Conservation (phyloP, 2,797 vertebrate species). For the Artibeus lituratus region DNA sequence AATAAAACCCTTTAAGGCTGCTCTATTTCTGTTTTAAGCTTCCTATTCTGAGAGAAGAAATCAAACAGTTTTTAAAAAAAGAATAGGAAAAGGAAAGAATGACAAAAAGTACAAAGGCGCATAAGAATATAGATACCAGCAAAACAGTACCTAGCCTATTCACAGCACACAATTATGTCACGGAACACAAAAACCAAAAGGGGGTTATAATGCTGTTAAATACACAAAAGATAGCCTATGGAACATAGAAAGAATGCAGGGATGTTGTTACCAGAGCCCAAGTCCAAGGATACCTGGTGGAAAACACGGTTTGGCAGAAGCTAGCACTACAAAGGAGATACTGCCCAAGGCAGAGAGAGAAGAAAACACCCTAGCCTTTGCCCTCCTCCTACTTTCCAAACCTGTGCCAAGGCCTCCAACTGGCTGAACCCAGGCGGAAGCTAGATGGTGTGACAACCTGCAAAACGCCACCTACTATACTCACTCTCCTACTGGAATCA, state of each 20-base stretch:
- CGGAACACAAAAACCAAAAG: neutral
- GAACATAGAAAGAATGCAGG: neutral
- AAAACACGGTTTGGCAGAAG: neutral
- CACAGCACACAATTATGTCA: neutral
- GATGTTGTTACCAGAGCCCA: neutral
- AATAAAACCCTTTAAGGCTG: neutral
- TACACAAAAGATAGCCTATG: neutral
- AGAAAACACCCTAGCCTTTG: neutral
- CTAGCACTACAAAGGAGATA: neutral
- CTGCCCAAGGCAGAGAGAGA: neutral
- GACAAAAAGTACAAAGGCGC: neutral
- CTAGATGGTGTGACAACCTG: neutral
- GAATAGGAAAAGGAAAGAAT: neutral
- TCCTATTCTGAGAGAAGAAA: constrained; percentile 17
- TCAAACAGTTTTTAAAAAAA: neutral
- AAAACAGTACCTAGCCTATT: neutral
- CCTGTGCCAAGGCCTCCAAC: neutral
- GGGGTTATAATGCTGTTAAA: neutral
- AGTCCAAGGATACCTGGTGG: neutral
- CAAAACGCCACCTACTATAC: neutral
- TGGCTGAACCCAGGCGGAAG: neutral
- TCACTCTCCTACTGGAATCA: neutral
- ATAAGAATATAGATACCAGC: neutral
- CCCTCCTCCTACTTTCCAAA: neutral
- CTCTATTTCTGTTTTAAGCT: constrained; percentile 6